Evolutionary conservation across 2,888 invertebrate species (phyloP), one percentile per base, ranked within the genome.

Genomic region (Nomada lathburiana): DNA sequence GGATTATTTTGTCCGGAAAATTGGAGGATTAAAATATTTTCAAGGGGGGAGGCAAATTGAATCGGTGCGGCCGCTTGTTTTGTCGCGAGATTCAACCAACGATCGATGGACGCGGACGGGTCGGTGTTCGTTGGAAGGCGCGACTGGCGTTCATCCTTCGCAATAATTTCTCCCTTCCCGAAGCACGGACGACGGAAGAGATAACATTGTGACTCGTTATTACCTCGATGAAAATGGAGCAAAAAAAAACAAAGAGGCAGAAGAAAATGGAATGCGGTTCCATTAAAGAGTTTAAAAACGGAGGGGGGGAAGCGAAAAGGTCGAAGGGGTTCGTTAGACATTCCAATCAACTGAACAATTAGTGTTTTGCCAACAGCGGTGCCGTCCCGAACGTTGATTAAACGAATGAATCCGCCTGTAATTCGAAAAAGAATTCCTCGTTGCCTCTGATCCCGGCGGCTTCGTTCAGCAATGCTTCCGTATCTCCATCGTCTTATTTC

Each of bases 1-100:
- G 62, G 65, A 72, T 82, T 80, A 76, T 76, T 82, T 68, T 71
- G 26, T 53, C 68, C 62, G 64, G 67, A 64, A 76, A 62, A 63
- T 71, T 71, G 65, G 23, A 16, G 59, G 76, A 79, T 81, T 81
- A 52, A 81, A 79, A 76, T 59, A 47, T 47, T 65, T 78, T 63
- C 63, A 5, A 18, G 3, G 20, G 23, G 29, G 1, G 44, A 29
- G 42, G 47, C 42, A 55, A 62, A 80, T 74, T 68, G 60, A 79
- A 80, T 74, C 78, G 44, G 26, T 26, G 26, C 36, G 20, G 52
- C 18, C 53, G 63, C 63, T 62, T 76, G 53, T 78, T 63, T 62
- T 55, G 62, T 50, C 23, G 62, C 44, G 47, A 70, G 70, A 70
- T 76, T 57, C 3, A 50, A 53, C 52, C 64, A 44, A 9, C 65